Percentiles rank a stretch among this genome's conserved stretches.
These are phyloP conservation scores for Iselma pallidipennis DNA, from an alignment of 2,888 invertebrate species.

Conservation along the genomic window DNA sequence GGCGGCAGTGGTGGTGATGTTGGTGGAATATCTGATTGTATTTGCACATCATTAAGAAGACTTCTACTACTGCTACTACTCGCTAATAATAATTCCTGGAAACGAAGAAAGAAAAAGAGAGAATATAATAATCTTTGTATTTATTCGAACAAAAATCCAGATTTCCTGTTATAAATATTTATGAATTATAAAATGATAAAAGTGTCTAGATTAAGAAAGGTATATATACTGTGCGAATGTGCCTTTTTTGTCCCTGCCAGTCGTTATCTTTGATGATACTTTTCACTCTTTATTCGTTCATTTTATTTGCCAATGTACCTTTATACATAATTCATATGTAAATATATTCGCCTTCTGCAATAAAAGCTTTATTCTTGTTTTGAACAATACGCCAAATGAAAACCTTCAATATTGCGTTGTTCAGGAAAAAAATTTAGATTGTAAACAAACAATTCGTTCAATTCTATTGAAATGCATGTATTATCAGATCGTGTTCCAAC, in stretches of 20 bases:
- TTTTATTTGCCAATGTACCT: background rate
- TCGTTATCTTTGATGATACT: background rate
- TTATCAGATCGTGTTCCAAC: background rate
- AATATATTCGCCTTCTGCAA: background rate
- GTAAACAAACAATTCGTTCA: too few species aligned
- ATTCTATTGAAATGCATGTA: background rate
- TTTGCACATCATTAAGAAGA: background rate
- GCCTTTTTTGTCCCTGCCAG: too few species aligned
- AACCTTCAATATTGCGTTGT: background rate
- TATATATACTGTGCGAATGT: too few species aligned
- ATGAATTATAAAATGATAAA: too few species aligned
- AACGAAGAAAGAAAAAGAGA: too few species aligned
- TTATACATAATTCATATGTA: background rate
- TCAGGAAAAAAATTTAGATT: too few species aligned
- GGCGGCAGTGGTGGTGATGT: background rate
- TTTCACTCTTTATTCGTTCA: background rate
- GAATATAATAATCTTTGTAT: too few species aligned
- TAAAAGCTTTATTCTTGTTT: background rate
- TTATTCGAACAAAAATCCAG: too few species aligned
- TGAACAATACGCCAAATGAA: background rate
- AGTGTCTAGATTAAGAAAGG: background rate
- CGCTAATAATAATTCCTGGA: background rate
- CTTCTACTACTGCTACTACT: background rate
- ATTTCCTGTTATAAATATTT: background rate
- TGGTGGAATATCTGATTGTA: background rate